These are phyloP conservation scores for Styela clava DNA, from an alignment of 23 tunicate genomes.

Conservation along the genomic window DNA sequence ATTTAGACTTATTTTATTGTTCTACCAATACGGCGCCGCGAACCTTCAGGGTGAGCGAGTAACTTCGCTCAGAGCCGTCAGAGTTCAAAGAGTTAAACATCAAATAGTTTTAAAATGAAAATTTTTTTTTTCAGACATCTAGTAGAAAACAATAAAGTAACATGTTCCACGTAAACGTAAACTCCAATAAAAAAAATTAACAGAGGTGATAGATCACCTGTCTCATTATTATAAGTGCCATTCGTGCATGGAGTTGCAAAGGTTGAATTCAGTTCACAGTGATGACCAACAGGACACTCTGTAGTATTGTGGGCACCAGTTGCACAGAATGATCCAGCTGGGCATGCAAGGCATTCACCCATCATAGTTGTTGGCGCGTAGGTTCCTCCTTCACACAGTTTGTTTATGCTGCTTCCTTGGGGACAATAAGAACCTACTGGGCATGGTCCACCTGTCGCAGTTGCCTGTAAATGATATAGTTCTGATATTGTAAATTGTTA, in stretches of 20 bases:
- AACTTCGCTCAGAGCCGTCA: no score
- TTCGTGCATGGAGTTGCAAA: slow-evolving; percentile 55
- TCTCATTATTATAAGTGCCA: slow-evolving; percentile 86
- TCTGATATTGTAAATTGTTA: no score
- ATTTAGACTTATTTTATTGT: no score
- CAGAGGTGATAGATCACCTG: no score
- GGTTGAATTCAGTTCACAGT: slow-evolving; percentile 52
- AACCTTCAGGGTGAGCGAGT: no score
- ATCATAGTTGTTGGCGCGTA: slow-evolving; percentile 45
- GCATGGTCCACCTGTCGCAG: slow-evolving; percentile 76
- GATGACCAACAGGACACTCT: slow-evolving; percentile 69
- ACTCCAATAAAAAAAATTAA: no score
- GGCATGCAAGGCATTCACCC: slow-evolving; percentile 47
- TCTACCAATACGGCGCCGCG: no score
- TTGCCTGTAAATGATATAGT: slow-evolving; percentile 1
- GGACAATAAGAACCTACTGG: slow-evolving; percentile 79
- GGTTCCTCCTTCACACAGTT: slow-evolving; percentile 61
- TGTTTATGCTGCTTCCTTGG: slow-evolving; percentile 32
- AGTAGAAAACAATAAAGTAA: no score
- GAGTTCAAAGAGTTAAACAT: no score
- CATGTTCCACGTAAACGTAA: no score
- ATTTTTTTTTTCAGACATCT: no score
- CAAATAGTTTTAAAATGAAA: no score
- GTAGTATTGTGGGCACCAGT: slow-evolving; percentile 37
- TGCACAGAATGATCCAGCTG: slow-evolving; percentile 80